Percentiles rank a stretch among this genome's conserved stretches.
Evolutionary conservation across 2,888 invertebrate genomes (phyloP).

Genomic region (Dasysyrphus tricinctus): DNA sequence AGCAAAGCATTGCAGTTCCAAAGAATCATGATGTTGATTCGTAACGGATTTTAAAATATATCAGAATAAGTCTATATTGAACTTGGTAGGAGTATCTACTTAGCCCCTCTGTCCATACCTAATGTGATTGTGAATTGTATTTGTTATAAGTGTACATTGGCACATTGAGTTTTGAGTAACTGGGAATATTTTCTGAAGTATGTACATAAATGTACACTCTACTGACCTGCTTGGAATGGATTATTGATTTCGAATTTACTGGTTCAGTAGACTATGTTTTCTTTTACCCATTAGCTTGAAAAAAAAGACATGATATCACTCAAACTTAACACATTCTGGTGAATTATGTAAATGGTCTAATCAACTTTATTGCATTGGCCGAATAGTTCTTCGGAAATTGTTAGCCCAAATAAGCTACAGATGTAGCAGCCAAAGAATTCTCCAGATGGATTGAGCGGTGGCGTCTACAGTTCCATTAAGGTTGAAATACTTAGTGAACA

Average conservation of each 20-base stretch:
- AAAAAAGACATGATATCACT: neutral
- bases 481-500: too few relatives aligned
- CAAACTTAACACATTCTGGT: too few relatives aligned
- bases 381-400: too few relatives aligned
- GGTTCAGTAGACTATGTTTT: neutral
- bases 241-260: constrained; percentile 1
- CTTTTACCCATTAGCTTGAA: neutral
- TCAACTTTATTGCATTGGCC: too few relatives aligned
- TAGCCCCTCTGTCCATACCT: neutral
- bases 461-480: too few relatives aligned
- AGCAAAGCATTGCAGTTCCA: constrained; percentile 9
- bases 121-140: constrained; percentile 10
- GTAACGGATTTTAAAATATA: constrained; percentile 61
- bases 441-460: too few relatives aligned
- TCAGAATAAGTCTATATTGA: constrained; percentile 56
- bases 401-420: too few relatives aligned
- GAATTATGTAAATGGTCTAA: too few relatives aligned
- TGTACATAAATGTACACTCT: constrained; percentile 15
- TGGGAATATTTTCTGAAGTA: constrained; percentile 32
- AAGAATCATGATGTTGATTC: constrained; percentile 29
- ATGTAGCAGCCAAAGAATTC: too few relatives aligned
- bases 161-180: constrained; percentile 37
- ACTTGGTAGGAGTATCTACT: constrained; percentile 6
- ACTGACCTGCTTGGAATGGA: constrained; percentile 49
- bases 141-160: neutral